Conservation (phyloP, 2,797 vertebrate genomes). For the Sebastes paucispinis region DNA sequence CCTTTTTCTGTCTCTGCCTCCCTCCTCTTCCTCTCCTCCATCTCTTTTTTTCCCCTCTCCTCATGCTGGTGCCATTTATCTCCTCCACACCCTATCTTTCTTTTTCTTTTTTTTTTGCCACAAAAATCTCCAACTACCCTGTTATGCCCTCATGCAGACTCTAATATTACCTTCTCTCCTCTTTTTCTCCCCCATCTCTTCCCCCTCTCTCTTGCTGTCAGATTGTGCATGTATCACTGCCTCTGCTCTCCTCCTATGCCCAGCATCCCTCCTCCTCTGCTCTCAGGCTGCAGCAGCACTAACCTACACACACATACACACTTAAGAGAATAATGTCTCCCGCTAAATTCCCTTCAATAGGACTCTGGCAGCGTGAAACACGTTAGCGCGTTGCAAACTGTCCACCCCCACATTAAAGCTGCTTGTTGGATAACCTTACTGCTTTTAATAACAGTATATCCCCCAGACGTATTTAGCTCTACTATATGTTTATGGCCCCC, state of each 20-base stretch:
- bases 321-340: conserved; percentile 18
- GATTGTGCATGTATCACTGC: conserved; percentile 53
- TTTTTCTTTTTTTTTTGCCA: not conserved
- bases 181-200: not conserved
- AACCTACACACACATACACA: conserved; percentile 18
- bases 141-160: conserved; percentile 12
- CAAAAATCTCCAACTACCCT: conserved; percentile 32
- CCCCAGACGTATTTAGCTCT: conserved; percentile 50
- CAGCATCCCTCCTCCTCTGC: conserved; percentile 29
- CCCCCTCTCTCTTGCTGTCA: conserved; percentile 18
- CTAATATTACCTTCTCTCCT: conserved; percentile 39
- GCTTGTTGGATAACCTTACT: conserved; percentile 46
- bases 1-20: not conserved
- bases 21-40: not conserved
- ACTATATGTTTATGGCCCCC: conserved; percentile 50
- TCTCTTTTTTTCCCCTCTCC: not conserved
- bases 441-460: conserved; percentile 62
- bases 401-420: conserved; percentile 41
- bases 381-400: conserved; percentile 36
- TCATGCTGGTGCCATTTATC: conserved; percentile 51
- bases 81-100: conserved; percentile 40
- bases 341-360: conserved; percentile 30
- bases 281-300: not conserved
- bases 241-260: conserved; percentile 31
- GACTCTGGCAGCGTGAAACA: conserved; percentile 39